Conservation (phyloP, 2,113 vertebrate genomes). For the Hippocampus zosterae region DNA sequence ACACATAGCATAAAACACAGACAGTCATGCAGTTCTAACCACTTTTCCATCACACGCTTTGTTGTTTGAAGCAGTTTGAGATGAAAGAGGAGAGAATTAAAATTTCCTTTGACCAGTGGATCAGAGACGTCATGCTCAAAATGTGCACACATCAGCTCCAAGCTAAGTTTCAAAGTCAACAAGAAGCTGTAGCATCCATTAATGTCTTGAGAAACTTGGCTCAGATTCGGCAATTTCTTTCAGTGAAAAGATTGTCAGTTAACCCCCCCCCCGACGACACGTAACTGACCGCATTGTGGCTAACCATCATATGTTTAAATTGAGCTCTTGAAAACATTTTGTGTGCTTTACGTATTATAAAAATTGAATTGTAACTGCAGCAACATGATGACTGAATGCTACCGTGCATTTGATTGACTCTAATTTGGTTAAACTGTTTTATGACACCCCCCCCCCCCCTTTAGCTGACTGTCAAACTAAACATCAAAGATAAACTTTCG, state of each 20-base stretch:
- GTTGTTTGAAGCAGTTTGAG: too few relatives aligned
- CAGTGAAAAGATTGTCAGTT: constrained; percentile 27
- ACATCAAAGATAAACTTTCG: background rate
- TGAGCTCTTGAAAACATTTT: constrained; percentile 2
- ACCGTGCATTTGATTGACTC: background rate
- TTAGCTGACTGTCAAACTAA: background rate
- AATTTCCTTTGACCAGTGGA: too few relatives aligned
- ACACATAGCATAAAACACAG: too few relatives aligned
- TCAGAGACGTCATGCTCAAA: too few relatives aligned
- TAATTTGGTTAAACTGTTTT: background rate
- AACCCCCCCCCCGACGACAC: background rate
- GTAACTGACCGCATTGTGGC: background rate
- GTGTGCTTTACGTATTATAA: background rate
- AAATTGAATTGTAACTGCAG: background rate
- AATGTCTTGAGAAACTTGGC: constrained; percentile 14
- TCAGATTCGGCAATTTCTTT: constrained; percentile 13
- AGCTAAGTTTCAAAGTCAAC: too few relatives aligned
- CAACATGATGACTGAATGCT: background rate
- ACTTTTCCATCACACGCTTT: too few relatives aligned
- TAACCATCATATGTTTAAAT: background rate
- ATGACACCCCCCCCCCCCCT: background rate
- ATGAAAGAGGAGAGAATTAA: too few relatives aligned
- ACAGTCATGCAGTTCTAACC: too few relatives aligned
- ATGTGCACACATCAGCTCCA: too few relatives aligned
- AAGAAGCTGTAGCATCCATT: too few relatives aligned